phyloP scores from a whole-genome alignment of 2,888 invertebrate species.

The Actias luna region DNA sequence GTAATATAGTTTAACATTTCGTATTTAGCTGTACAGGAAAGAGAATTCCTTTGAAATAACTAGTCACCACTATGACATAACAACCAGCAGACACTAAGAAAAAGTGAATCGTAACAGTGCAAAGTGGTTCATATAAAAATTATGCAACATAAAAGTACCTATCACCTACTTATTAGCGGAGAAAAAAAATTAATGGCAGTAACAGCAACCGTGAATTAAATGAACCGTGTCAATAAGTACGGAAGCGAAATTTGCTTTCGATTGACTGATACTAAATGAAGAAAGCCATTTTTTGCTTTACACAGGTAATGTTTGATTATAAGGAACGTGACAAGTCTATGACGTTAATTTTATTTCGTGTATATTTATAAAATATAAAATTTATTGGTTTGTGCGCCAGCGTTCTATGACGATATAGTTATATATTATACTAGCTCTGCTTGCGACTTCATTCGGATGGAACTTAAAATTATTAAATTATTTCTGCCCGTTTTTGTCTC shows the following conservation, averaged over 20 bases:
- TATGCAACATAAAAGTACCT: constrained; percentile 35
- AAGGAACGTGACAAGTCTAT: neutral
- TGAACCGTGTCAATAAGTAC: constrained; percentile 43
- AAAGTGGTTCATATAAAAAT: constrained; percentile 35
- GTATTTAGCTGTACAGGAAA: neutral
- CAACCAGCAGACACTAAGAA: constrained; percentile 29
- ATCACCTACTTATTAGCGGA: constrained; percentile 29
- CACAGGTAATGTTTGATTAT: neutral
- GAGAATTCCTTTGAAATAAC: neutral
- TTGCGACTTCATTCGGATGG: neutral
- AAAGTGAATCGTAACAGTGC: constrained; percentile 30
- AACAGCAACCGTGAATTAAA: constrained; percentile 42
- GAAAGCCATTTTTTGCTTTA: constrained; percentile 29
- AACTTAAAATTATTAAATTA: no score
- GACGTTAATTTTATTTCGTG: neutral
- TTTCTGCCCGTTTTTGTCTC: no score
- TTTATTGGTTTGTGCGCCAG: neutral
- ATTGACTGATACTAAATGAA: constrained; percentile 26
- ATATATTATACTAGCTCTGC: neutral
- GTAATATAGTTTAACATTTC: neutral
- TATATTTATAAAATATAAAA: neutral
- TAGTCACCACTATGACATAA: constrained; percentile 33
- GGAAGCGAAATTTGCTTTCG: constrained; percentile 41
- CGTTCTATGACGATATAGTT: neutral
- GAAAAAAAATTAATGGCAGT: constrained; percentile 24